Base-by-base conservation (phyloP, 2,888 invertebrate genomes). In the Pocota personata region DNA sequence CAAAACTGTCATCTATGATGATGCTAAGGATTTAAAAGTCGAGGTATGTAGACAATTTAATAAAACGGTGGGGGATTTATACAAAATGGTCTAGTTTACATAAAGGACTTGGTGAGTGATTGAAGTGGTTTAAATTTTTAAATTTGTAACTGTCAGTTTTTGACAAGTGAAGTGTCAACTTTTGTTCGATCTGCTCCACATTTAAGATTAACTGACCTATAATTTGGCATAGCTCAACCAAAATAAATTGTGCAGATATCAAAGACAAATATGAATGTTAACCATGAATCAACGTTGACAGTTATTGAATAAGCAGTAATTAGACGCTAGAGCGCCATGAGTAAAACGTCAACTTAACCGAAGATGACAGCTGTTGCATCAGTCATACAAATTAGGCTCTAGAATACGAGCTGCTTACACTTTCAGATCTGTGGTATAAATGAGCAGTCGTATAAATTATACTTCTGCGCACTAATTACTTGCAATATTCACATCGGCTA, bases 1-100 rank as follows among this genome's bases (percentile, higher is more conserved):
- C 40, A 95, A 95, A 91, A 95, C 95, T 8, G 94, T 95, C 37
- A 93, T 95, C 52, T 95, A 94, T 88, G 95, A 95, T 90, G 94
- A 94, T 87, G 90, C 93, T 1, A 88, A 88, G 72, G 90, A 91
- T 88, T 89, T 91, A 72, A 90, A 91, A 90, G 89, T 90, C 84
- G 91, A 92, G 91, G 92, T 92, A 91, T 90, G 91, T 91, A 40
- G 69, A 48, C 1, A 4, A 7, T 8, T 8, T 50, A 3, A 1
- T 1, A 4, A 10, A 14, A 5, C 1, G 57, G 57, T 66, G 27
- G 8, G 8, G 67, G 37, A 32, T 60, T 32, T 32, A 24, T 14
- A 40, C 8, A n/a, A 32, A 16, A 1, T 10, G 27, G 10, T 8
- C 24, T 16, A 14, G 69, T 30, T 67, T 40, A 19, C n/a, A 40